Evolutionary conservation across 53 echinoderm and acorn worm species (phyloP).

Genomic region (Echinometra lucunter): DNA sequence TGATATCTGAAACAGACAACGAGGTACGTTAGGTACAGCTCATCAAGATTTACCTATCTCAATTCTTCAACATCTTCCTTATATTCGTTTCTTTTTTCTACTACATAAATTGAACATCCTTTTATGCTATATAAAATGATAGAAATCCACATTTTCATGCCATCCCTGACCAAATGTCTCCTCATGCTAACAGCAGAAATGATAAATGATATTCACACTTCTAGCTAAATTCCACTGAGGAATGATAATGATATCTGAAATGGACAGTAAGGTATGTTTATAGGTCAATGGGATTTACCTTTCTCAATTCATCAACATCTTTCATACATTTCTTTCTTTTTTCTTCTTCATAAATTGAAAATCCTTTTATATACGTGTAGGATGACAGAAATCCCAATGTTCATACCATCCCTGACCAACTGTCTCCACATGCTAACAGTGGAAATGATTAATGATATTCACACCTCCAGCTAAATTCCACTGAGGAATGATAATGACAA

Average conservation of each 20-base stretch:
- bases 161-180: not conserved
- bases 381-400: not conserved
- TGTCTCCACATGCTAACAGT: not conserved
- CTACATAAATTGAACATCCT: too few species aligned
- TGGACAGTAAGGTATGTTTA: not conserved
- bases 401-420: not conserved
- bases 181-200: not conserved
- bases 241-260: not conserved
- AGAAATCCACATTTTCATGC: not conserved
- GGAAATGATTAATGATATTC: not conserved
- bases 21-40: not conserved
- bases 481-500: not conserved
- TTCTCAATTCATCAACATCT: too few species aligned
- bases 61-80: too few species aligned
- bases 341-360: too few species aligned
- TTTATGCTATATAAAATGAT: too few species aligned
- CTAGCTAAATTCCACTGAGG: not conserved
- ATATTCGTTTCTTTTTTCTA: too few species aligned
- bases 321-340: too few species aligned
- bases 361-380: too few species aligned
- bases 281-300: not conserved
- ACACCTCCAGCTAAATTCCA: conserved; percentile 6
- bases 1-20: not conserved
- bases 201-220: not conserved
- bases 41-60: too few species aligned